phyloP scores from a whole-genome alignment of 92 coral and sea anemone genomes.

The Anthopleura xanthogrammica region DNA sequence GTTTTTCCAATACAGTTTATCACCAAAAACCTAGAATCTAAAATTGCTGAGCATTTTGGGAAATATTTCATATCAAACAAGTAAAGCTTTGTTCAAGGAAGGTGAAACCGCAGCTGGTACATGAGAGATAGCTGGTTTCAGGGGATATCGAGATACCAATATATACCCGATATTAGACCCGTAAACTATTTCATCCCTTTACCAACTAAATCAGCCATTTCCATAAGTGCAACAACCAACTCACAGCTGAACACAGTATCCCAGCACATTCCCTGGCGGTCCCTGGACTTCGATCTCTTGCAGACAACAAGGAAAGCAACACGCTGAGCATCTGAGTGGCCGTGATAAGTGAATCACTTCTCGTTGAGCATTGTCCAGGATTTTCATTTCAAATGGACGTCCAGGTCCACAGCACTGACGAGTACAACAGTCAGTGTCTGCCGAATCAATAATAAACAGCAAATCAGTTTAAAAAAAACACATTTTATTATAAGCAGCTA shows the following conservation, averaged over 20 bases:
- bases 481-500: no score
- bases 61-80: no score
- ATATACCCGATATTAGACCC: no score
- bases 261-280: constrained; percentile 87
- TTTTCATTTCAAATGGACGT: constrained; percentile 89
- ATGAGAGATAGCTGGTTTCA: no score
- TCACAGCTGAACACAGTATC: constrained; percentile 79
- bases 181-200: no score
- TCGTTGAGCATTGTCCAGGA: constrained; percentile 76
- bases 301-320: constrained; percentile 86
- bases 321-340: constrained; percentile 85
- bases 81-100: no score
- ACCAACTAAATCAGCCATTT: no score
- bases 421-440: constrained; percentile 96
- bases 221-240: constrained; percentile 3
- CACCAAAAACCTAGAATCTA: no score
- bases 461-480: background rate
- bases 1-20: no score
- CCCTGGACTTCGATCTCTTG: constrained; percentile 93
- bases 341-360: constrained; percentile 87
- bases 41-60: no score
- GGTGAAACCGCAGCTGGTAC: no score
- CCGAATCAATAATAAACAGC: background rate
- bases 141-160: no score
- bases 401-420: constrained; percentile 92